These are phyloP conservation scores for Gryon sp. DNA, from an alignment of 1,140 invertebrate species.

Conservation along the genomic window DNA sequence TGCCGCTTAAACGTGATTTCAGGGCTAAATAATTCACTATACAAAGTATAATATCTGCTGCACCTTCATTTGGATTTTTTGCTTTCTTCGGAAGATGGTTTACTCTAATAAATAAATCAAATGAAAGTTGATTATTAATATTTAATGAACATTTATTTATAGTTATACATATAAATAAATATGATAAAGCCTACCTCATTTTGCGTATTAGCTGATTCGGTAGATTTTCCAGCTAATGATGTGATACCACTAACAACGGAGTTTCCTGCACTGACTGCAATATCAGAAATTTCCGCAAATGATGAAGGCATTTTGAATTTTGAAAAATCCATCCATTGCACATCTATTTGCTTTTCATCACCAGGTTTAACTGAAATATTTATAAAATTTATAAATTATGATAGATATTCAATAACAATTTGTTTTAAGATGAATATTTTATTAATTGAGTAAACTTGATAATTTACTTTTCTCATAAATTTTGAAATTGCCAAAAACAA, in stretches of 20 bases:
- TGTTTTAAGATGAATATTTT: no score
- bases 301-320: constrained; percentile 67
- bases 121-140: constrained; percentile 1
- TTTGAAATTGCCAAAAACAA: no score
- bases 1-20: not conserved
- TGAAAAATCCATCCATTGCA: constrained; percentile 67
- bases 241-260: constrained; percentile 42
- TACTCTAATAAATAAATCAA: constrained; percentile 11
- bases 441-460: no score
- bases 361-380: constrained; percentile 75
- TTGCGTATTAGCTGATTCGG: constrained; percentile 49
- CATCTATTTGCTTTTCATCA: constrained; percentile 67
- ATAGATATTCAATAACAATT: no score
- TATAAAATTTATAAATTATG: constrained; percentile 5
- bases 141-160: constrained; percentile 1
- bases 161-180: not conserved
- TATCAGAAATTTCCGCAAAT: constrained; percentile 67
- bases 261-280: constrained; percentile 56
- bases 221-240: constrained; percentile 60
- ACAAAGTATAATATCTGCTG: not conserved
- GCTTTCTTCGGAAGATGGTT: constrained; percentile 2
- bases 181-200: constrained; percentile 65
- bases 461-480: no score
- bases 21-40: not conserved
- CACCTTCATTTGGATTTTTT: constrained; percentile 30